Evolutionary conservation across 2,888 invertebrate genomes (phyloP), one percentile per base, ranked within the genome.

Genomic region (Perithous albicinctus): DNA sequence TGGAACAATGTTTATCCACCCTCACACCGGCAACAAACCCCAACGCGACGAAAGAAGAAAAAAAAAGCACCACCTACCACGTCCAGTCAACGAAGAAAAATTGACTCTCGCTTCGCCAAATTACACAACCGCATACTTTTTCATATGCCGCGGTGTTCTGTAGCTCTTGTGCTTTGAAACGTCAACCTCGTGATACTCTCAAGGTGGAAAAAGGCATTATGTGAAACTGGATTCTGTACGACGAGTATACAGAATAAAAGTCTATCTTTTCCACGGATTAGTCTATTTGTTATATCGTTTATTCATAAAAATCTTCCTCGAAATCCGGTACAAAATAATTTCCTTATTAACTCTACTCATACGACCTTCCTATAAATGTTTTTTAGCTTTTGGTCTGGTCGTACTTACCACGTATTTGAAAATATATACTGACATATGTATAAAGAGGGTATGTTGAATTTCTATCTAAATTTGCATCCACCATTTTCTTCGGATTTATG

Each of bases 1-100:
- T 79, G 76, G 72, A 82, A 82, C 82, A 82, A 82, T 79, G 82
- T 82, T 82, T 82, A 79, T 79, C 66, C 79, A 73, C 61, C 72
- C 75, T 72, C 66, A 20, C 59, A n/a, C 32, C 56, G 23, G 43
- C 18, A 43, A 20, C 46, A 18, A n/a, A 29, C 46, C 59, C 51
- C 51, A 61, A 63, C 70, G 56, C 76, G 54, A 54, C 72, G 72
- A 76, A 82, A 79, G 76, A 32, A 54, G 32, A 32, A 32, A 56
- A 32, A 15, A 32, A 32, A 32, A 15, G 15, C 32, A 59, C 32
- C 32, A 76, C 73, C 74, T 35, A 29, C 32, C 46, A 26, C 72
- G 35, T 70, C 72, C n/a, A 66, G 82, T 78, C 75, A 82, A 73
- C 79, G 79, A 79, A 76, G 76, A 82, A 82, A 79, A 82, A 82